Base-by-base conservation (phyloP, 2,113 vertebrate species). In the Ciconia boyciana region DNA sequence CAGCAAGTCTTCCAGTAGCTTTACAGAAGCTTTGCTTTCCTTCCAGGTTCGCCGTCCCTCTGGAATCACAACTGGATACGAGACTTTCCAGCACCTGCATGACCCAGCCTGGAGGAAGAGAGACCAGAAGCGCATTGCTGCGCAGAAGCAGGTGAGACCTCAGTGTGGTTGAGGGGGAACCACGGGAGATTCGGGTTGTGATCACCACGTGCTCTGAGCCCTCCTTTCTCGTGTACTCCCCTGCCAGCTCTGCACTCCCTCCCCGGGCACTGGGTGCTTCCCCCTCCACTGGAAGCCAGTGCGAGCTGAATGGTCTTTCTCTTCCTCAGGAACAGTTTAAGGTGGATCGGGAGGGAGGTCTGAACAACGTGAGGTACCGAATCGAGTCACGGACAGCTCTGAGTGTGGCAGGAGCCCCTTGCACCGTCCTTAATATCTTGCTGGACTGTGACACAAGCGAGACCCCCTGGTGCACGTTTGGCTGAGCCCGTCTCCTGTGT, bases 101-200 rank as follows among this genome's bases (percentile, higher is more conserved):
- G 99, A 99, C 97, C 98, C 99, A 29, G 99, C 98, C 82, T 99
- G 99, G 99, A 98, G 99, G 95, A 99, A 99, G 94, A 98, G 99
- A 79, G 99, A 99, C 98, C 99, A 99, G 98, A 99, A 99, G 95
- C 98, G 99, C 46, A 98, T 99, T 0, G 99, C 99, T 1, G 88
- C 99, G 1, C 99, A 99, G 96, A 99, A 99, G 89, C 99, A 99
- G 99, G 99, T 99, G 94, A 78, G 93, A 49, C n/a, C 31, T 64
- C 82, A 7, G 43, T 20, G 14, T 66, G 57, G 12, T 22, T 1
- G 6, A 11, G 31, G 32, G 32, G 18, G 43, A 72, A 6, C 39
- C 32, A 16, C 0, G 0, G n/a, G 60, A 74, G 31, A 5, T 18
- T 6, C 0, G 16, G 66, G 17, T 25, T 72, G 61, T 49, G 32